Evolutionary conservation across 2,797 vertebrate genomes (phyloP).

Genomic region (Tympanoctomys barrerae): DNA sequence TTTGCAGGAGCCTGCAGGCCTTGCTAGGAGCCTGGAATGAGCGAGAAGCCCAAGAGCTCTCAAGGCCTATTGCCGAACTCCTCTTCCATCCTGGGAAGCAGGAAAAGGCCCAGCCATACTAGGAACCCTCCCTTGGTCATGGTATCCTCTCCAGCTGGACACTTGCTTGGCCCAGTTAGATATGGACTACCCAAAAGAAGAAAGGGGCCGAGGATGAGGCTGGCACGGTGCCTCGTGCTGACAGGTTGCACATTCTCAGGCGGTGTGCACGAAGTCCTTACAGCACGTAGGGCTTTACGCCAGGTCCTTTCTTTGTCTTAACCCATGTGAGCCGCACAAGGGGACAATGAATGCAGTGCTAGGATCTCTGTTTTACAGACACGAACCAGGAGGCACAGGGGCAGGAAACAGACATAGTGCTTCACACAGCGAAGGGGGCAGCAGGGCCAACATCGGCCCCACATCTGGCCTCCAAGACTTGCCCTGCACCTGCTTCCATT

Average conservation of each 20-base stretch:
- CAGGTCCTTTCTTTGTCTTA: not conserved
- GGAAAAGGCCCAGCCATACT: not conserved
- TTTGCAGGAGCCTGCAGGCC: not conserved
- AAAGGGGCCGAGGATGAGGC: not conserved
- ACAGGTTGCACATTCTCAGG: not conserved
- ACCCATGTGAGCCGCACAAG: not conserved
- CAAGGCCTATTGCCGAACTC: not conserved
- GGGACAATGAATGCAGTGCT: not conserved
- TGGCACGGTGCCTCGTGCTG: fast-evolving
- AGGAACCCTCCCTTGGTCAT: not conserved
- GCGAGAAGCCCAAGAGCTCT: not conserved
- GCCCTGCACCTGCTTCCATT: fast-evolving
- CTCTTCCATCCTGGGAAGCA: not conserved
- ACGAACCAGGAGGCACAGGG: not conserved
- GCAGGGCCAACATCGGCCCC: too few species aligned
- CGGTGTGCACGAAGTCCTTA: fast-evolving
- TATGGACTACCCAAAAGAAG: too few species aligned
- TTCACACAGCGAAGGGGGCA: not conserved
- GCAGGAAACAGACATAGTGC: not conserved
- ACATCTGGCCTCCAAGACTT: not conserved
- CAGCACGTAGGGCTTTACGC: fast-evolving
- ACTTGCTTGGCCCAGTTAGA: not conserved
- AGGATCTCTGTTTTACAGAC: not conserved
- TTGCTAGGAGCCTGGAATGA: not conserved
- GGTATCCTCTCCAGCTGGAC: not conserved